These are phyloP conservation scores for Syngnathus rostellatus DNA, from an alignment of 2,797 vertebrate genomes.

Conservation along the genomic window DNA sequence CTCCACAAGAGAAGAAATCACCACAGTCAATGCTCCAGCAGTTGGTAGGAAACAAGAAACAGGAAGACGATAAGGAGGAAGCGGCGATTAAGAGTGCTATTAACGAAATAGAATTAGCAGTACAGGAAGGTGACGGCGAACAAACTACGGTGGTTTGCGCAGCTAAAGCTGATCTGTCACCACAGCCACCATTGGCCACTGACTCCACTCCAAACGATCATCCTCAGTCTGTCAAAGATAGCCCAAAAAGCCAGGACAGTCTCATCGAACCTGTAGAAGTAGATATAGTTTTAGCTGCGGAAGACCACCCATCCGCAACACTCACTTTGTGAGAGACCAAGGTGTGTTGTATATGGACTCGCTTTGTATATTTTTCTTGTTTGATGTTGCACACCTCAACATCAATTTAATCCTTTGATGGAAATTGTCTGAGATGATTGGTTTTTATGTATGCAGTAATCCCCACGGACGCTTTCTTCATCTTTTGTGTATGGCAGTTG, in stretches of 20 bases:
- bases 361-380: background rate
- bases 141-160: conserved; percentile 15
- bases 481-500: background rate
- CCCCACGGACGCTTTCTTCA: background rate
- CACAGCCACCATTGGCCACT: background rate
- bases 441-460: background rate
- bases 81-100: conserved; percentile 30
- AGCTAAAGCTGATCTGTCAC: conserved; percentile 22
- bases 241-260: conserved; percentile 27
- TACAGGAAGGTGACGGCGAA: conserved; percentile 37
- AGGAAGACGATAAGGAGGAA: conserved; percentile 24
- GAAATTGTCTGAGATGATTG: background rate
- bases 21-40: conserved; percentile 35
- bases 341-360: background rate
- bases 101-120: conserved; percentile 43
- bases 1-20: conserved; percentile 20
- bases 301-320: background rate
- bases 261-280: conserved; percentile 43
- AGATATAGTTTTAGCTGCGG: conserved; percentile 27
- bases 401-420: background rate
- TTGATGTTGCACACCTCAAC: background rate
- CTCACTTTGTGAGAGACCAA: background rate
- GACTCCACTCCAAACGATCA: conserved; percentile 29
- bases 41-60: conserved; percentile 29
- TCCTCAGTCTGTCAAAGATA: conserved; percentile 28